A percentile compares a stretch with the other conserved stretches of the same genome.
Conservation (phyloP, 1,140 invertebrate genomes). For the Solenopsis fugax region DNA sequence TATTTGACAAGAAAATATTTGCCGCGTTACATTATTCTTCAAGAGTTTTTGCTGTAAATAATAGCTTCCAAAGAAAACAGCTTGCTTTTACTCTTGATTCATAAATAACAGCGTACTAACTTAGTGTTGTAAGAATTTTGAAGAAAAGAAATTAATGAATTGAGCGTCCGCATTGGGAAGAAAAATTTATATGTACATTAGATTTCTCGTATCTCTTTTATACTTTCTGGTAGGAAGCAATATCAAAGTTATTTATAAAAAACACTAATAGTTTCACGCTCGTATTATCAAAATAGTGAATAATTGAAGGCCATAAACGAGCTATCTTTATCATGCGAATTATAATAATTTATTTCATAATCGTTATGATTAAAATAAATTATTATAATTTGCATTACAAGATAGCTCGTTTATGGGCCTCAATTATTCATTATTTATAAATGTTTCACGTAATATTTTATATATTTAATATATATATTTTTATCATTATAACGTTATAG, state of each 20-base stretch:
- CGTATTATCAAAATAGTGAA: no score
- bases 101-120: background rate
- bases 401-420: no score
- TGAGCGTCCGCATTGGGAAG: background rate
- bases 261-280: no score
- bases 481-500: background rate
- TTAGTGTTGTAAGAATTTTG: background rate
- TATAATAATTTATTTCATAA: no score
- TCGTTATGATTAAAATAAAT: no score
- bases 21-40: background rate
- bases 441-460: background rate
- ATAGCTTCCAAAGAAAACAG: background rate
- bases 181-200: constrained; percentile 11
- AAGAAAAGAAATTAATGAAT: background rate
- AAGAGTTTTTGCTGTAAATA: background rate
- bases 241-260: background rate
- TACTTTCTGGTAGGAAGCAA: background rate
- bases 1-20: background rate
- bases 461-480: background rate
- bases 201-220: background rate
- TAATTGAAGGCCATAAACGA: no score
- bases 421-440: constrained; percentile 7
- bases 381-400: no score
- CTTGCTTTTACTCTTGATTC: background rate
- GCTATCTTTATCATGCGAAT: no score